Conservation (phyloP, 2,113 vertebrate species). For the Epinephelus lanceolatus region DNA sequence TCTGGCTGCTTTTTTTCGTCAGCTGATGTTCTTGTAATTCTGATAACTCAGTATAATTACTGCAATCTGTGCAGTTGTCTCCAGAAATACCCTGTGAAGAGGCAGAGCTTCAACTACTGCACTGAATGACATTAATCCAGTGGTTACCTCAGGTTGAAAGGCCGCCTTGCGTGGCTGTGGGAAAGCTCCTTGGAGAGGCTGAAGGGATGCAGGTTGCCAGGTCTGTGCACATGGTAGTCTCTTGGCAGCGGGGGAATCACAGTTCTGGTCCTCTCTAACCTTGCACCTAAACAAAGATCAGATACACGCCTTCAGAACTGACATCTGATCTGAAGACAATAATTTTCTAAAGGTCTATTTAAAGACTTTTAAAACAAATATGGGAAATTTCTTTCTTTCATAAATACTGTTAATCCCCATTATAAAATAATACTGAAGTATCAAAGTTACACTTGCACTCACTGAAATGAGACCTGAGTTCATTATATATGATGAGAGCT, state of each 20-base stretch:
- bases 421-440: background rate
- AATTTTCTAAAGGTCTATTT: background rate
- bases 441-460: background rate
- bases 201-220: conserved; percentile 67
- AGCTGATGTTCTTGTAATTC: conserved; percentile 2
- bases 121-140: conserved; percentile 41
- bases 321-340: background rate
- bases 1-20: conserved; percentile 12
- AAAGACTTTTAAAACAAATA: background rate
- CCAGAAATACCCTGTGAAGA: conserved; percentile 14
- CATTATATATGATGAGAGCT: background rate
- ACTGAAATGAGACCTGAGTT: background rate
- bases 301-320: background rate
- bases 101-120: background rate
- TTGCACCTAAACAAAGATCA: conserved; percentile 45
- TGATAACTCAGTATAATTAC: conserved; percentile 40
- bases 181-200: conserved; percentile 65
- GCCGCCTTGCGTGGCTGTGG: conserved; percentile 55
- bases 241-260: conserved; percentile 71
- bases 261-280: conserved; percentile 60
- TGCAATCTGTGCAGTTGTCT: conserved; percentile 46
- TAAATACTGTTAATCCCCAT: background rate
- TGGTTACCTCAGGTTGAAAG: conserved; percentile 76
- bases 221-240: conserved; percentile 60
- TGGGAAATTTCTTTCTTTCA: background rate